Evolutionary conservation across 2,797 vertebrate species (phyloP), one percentile per base, ranked within the genome.

Genomic region (Micropoecilia bifurca): DNA sequence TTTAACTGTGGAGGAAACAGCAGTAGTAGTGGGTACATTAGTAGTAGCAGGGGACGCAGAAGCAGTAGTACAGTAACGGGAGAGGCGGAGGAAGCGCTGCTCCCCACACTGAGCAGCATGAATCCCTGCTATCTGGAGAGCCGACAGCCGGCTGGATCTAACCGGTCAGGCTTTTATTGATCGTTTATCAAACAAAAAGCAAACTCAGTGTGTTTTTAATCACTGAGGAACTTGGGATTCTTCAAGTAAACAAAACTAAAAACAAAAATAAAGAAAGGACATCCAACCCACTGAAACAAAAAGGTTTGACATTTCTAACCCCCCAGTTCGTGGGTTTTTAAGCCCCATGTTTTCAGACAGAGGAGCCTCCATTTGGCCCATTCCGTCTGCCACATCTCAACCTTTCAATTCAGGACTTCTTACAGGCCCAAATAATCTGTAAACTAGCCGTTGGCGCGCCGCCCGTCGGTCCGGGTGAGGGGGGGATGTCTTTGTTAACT

Each of bases 11-110:
- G 81, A 80, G 82, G 91, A 81, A 89, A 94, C 94, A 96, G 94
- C 94, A 96, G 95, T 94, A 95, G 95, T 94, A 94, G 92, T 94
- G 92, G 87, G 89, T 91, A 79, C 82, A 84, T 82, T 94, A 95
- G 93, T 93, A 95, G 93, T 94, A 94, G 93, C 91, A 90, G 92
- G 90, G 90, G 93, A 82, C 91, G 95, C 94, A 95, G 91, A 94
- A 95, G 96, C 94, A 96, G 95, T 95, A 96, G 94, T 95, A 94
- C 90, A 91, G 88, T 84, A 90, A 88, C 68, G 83, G 68, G 68
- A n/a, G 68, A 71, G 61, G 61, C 78, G 75, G 85, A 87, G 63
- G 63, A 85, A 83, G 84, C 79, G 47, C 83, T 76, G 82, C 82
- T 85, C 85, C 88, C 80, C n/a, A 73, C 85, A 79, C 73, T 63